Evolutionary conservation across 2,797 vertebrate genomes (phyloP).

Genomic region (Phalloptychus januarius): DNA sequence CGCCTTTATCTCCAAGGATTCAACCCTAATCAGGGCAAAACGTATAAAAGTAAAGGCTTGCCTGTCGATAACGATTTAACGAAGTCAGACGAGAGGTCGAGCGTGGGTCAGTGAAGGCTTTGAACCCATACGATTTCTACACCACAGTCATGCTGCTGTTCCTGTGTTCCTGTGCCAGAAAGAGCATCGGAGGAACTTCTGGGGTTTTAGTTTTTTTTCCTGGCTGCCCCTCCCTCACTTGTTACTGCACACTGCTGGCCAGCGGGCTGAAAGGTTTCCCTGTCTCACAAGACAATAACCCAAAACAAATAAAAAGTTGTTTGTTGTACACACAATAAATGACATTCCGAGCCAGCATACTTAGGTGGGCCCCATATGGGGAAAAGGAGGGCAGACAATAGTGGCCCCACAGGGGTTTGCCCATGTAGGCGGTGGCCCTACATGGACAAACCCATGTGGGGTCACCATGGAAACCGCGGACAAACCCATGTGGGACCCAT

Average conservation of each 20-base stretch:
- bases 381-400: too few relatives aligned
- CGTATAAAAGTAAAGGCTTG: constrained; percentile 33
- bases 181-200: background rate
- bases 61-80: constrained; percentile 20
- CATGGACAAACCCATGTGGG: too few relatives aligned
- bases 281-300: background rate
- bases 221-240: background rate
- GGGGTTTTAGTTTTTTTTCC: background rate
- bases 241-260: background rate
- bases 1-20: constrained; percentile 35
- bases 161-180: background rate
- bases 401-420: too few relatives aligned
- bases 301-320: too few relatives aligned
- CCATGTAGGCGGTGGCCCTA: too few relatives aligned
- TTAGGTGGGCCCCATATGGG: too few relatives aligned
- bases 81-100: constrained; percentile 13
- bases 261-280: background rate
- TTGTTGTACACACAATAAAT: too few relatives aligned
- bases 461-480: too few relatives aligned
- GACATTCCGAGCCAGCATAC: too few relatives aligned
- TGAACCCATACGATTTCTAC: background rate
- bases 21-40: constrained; percentile 35
- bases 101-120: background rate
- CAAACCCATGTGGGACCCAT: too few relatives aligned
- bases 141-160: background rate